Evolutionary conservation across 2,797 vertebrate genomes (phyloP).

Genomic region (Gorsachius magnificus): DNA sequence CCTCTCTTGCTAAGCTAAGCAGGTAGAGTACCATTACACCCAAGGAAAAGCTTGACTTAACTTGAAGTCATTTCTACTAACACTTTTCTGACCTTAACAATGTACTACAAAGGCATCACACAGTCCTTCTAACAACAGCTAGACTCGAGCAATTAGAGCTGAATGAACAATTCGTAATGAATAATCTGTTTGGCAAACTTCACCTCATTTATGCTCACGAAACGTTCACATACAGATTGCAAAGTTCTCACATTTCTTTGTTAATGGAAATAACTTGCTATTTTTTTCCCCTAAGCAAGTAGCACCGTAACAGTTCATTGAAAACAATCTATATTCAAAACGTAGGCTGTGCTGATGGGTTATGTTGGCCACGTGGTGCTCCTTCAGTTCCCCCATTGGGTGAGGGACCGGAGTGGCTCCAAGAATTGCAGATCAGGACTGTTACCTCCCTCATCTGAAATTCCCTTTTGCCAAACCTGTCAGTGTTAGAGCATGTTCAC

Average conservation of each 20-base stretch:
- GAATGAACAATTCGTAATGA: conserved; percentile 39
- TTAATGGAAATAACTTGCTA: neutral
- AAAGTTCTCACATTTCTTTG: neutral
- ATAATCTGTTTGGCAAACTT: conserved; percentile 5
- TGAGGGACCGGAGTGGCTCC: accelerated
- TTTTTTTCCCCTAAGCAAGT: neutral
- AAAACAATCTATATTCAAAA: neutral
- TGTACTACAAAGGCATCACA: neutral
- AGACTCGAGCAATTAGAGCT: conserved; percentile 27
- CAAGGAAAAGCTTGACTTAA: conserved; percentile 18
- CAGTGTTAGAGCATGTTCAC: accelerated
- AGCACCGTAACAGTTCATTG: neutral
- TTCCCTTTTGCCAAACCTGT: neutral
- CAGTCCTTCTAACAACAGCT: neutral
- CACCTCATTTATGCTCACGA: neutral
- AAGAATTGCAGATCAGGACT: neutral
- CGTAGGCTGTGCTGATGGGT: neutral
- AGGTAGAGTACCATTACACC: neutral
- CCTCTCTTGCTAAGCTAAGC: neutral
- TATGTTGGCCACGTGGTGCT: neutral
- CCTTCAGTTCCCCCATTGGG: neutral
- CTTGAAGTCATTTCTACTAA: neutral
- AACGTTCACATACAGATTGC: neutral
- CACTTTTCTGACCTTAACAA: conserved; percentile 17
- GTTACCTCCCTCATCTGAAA: neutral